phyloP scores from a whole-genome alignment of 53 echinoderm and acorn worm species.

The Paelopatides confundens region DNA sequence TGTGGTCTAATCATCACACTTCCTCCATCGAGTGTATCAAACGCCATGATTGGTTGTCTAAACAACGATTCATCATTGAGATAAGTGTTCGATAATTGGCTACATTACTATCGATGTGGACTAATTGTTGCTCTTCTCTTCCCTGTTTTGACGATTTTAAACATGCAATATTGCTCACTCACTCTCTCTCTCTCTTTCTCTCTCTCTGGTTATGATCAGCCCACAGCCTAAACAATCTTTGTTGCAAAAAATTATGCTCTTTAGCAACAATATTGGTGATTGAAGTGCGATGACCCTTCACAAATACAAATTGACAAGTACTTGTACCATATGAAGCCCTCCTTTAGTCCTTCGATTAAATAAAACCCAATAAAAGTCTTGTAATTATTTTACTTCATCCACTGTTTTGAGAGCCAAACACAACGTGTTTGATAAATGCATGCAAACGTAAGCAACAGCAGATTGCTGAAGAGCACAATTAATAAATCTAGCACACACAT shows the following conservation, averaged over 20 bases:
- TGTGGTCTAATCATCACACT: not conserved
- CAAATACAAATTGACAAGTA: constrained; percentile 16
- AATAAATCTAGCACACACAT: not conserved
- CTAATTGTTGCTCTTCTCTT: too few species aligned
- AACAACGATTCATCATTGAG: not conserved
- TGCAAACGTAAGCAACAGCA: too few species aligned
- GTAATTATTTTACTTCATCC: constrained; percentile 10
- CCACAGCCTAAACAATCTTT: not conserved
- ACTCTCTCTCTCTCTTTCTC: not conserved
- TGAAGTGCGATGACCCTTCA: constrained; percentile 25
- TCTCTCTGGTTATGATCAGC: not conserved
- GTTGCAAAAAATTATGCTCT: not conserved
- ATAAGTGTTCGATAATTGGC: not conserved
- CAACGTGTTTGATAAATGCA: too few species aligned
- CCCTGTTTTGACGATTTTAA: too few species aligned
- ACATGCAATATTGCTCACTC: not conserved
- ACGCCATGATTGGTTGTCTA: not conserved
- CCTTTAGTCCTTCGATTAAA: not conserved
- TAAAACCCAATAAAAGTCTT: not conserved
- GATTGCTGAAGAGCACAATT: not conserved
- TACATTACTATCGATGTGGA: not conserved
- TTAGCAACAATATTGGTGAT: not conserved
- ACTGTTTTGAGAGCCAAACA: too few species aligned
- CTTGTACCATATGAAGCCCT: not conserved
- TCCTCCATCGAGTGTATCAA: not conserved